These are phyloP conservation scores for Neoseiulus cucumeris DNA, from an alignment of 1,140 invertebrate genomes.

Conservation along the genomic window DNA sequence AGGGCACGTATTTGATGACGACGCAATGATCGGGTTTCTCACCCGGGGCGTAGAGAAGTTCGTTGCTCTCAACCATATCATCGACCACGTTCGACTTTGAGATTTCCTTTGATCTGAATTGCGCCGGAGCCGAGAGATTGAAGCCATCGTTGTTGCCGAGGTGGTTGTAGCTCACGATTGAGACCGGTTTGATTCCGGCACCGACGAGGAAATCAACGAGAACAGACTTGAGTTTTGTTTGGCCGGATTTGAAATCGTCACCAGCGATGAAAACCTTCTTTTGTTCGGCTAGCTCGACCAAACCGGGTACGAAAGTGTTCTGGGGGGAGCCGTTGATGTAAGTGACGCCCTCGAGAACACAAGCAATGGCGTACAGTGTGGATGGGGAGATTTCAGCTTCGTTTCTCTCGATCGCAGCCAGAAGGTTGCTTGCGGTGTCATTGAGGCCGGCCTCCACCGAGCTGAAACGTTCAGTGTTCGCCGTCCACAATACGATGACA, in stretches of 20 bases:
- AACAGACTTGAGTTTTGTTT: conserved; percentile 90
- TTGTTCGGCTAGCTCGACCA: conserved; percentile 58
- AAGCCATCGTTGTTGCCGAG: conserved; percentile 92
- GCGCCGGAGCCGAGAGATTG: conserved; percentile 75
- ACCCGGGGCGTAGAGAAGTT: conserved; percentile 48
- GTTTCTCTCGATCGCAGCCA: conserved; percentile 49
- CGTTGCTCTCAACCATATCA: conserved; percentile 76
- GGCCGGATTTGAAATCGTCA: conserved; percentile 92
- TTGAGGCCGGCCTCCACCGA: conserved; percentile 57
- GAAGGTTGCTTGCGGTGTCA: conserved; percentile 57
- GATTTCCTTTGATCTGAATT: conserved; percentile 57
- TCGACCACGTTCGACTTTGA: conserved; percentile 89
- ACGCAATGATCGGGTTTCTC: conserved; percentile 78
- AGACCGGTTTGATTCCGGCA: conserved; percentile 79
- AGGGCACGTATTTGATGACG: conserved; percentile 92
- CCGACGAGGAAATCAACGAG: conserved; percentile 80
- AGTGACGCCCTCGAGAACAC: conserved; percentile 63
- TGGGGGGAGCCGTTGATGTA: conserved; percentile 94
- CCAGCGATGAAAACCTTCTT: conserved; percentile 62
- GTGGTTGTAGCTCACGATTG: conserved; percentile 95
- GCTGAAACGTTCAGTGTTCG: conserved; percentile 79
- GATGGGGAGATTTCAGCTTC: conserved; percentile 74
- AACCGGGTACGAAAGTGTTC: conserved; percentile 80
- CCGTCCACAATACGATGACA: conserved; percentile 81
- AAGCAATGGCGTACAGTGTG: conserved; percentile 74